A percentile compares a stretch with the other conserved stretches of the same genome.
Evolutionary conservation across 92 coral and sea anemone genomes (phyloP).

Genomic region (Chrysogorgia sp.): DNA sequence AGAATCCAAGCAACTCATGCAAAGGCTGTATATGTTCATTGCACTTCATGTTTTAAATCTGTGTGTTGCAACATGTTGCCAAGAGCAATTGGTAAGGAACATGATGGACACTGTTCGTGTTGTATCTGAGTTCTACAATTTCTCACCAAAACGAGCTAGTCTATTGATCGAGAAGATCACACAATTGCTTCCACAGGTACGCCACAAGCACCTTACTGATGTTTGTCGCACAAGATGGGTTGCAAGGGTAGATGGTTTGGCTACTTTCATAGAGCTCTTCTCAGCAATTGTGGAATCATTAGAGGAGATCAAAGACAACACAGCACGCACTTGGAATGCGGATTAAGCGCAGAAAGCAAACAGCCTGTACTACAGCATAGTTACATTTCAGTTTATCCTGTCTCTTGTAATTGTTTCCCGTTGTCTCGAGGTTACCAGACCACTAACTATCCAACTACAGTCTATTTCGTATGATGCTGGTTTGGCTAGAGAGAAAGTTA

Average conservation of each 20-base stretch:
- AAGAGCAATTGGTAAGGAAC: slow-evolving; percentile 61
- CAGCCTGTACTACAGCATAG: not conserved
- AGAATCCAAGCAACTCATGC: slow-evolving; percentile 57
- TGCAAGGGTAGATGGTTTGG: slow-evolving; percentile 56
- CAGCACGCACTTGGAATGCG: slow-evolving; percentile 26
- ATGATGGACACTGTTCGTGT: slow-evolving; percentile 62
- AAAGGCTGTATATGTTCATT: slow-evolving; percentile 30
- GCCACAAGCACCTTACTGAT: slow-evolving; percentile 51
- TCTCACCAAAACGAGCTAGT: slow-evolving; percentile 62
- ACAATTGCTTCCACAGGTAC: slow-evolving; percentile 49
- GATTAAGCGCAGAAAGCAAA: slow-evolving; percentile 4
- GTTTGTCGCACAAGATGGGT: slow-evolving; percentile 65
- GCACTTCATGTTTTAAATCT: slow-evolving; percentile 57
- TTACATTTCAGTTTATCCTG: not conserved
- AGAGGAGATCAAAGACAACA: slow-evolving; percentile 14
- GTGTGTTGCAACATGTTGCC: slow-evolving; percentile 62
- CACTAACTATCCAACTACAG: slow-evolving; percentile 29
- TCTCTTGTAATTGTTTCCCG: slow-evolving; percentile 15
- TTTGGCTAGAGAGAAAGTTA: slow-evolving; percentile 16
- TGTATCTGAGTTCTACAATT: slow-evolving; percentile 56
- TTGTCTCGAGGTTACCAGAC: slow-evolving; percentile 23
- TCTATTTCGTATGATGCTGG: slow-evolving; percentile 15
- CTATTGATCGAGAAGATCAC: slow-evolving; percentile 48
- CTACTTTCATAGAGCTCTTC: slow-evolving; percentile 58
- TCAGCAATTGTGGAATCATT: slow-evolving; percentile 27